phyloP scores from a whole-genome alignment of 2,113 vertebrate genomes.

The Anhinga anhinga region DNA sequence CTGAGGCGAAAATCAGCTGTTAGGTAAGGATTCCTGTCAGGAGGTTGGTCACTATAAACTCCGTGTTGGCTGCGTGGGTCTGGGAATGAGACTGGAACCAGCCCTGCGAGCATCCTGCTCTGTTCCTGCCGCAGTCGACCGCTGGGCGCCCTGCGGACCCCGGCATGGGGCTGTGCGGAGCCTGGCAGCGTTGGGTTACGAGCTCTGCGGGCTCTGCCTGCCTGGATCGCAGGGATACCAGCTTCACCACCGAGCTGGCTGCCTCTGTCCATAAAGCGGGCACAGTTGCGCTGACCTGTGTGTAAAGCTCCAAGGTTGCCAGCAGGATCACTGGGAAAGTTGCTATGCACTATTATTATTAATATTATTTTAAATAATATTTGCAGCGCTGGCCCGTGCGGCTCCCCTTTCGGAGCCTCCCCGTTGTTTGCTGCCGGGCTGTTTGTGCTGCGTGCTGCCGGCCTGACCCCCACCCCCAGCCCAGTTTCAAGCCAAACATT shows the following conservation, averaged over 20 bases:
- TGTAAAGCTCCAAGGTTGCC: not conserved
- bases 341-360: not conserved
- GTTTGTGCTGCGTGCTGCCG: not conserved
- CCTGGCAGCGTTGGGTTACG: not conserved
- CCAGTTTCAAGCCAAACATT: slow-evolving; percentile 59
- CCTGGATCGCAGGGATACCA: rapidly evolving
- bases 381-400: rapidly evolving
- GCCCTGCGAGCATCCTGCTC: not conserved
- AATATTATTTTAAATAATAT: not conserved
- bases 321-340: not conserved
- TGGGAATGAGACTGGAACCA: not conserved
- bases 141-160: rapidly evolving
- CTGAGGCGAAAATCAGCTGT: not conserved
- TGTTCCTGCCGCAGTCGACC: rapidly evolving
- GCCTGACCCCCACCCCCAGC: slow-evolving; percentile 17
- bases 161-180: rapidly evolving
- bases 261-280: rapidly evolving
- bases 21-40: not conserved
- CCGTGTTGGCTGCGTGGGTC: rapidly evolving
- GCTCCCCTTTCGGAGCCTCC: slow-evolving; percentile 13
- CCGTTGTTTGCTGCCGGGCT: not conserved
- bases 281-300: not conserved
- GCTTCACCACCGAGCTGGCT: rapidly evolving
- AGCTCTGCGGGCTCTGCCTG: not conserved
- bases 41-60: not conserved